These are phyloP conservation scores for Tichodroma muraria DNA, from an alignment of 2,113 vertebrate genomes.

Conservation along the genomic window DNA sequence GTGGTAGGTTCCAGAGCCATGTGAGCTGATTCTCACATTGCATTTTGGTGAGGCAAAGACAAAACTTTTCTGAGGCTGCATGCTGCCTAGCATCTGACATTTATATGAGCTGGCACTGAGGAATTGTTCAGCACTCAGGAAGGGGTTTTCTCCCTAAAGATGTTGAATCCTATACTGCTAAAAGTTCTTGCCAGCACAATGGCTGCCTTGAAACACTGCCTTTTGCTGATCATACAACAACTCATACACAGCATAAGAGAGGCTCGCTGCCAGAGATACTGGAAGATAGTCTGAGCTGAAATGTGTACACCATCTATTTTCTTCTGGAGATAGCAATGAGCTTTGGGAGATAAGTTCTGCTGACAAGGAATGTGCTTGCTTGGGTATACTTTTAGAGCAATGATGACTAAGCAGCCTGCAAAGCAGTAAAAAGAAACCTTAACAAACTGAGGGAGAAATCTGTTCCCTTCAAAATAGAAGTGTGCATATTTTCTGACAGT, in stretches of 20 bases:
- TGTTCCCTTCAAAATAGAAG: background rate
- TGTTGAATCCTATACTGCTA: background rate
- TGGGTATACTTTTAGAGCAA: background rate
- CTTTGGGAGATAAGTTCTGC: background rate
- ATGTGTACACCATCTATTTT: background rate
- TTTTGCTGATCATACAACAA: constrained; percentile 1
- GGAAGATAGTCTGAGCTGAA: background rate
- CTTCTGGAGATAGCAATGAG: background rate
- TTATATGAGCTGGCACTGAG: background rate
- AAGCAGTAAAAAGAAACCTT: background rate
- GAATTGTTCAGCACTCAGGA: background rate
- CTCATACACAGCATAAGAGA: background rate
- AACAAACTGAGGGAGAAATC: background rate
- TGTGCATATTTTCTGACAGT: background rate
- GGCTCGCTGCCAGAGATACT: background rate
- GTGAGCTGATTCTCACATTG: background rate
- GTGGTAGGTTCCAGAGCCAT: background rate
- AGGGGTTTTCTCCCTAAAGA: background rate
- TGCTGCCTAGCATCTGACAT: background rate
- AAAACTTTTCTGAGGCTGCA: background rate
- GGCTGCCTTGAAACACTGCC: background rate
- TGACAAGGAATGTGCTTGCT: background rate
- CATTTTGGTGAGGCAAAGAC: background rate
- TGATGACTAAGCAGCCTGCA: background rate
- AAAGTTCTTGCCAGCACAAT: background rate